phyloP scores from a whole-genome alignment of 2,113 vertebrate species.

The Corythoichthys haematopterus region DNA sequence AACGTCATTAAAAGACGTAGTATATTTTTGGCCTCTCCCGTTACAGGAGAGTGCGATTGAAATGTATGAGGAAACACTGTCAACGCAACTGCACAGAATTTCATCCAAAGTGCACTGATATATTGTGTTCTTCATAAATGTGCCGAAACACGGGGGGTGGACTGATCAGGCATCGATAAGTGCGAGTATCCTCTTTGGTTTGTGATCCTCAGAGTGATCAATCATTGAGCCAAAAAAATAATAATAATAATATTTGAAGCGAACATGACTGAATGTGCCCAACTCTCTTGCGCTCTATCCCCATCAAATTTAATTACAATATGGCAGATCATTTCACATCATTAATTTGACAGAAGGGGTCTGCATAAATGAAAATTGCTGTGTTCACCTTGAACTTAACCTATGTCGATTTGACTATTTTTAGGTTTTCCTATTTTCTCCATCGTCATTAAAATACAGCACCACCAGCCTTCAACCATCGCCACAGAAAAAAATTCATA shows the following conservation, averaged over 20 bases:
- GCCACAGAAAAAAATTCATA: constrained; percentile 58
- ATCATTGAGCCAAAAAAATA: constrained; percentile 6
- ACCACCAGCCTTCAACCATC: constrained; percentile 34
- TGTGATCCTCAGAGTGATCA: constrained; percentile 24
- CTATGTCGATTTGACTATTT: constrained; percentile 21
- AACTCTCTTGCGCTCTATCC: constrained; percentile 10
- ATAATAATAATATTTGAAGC: constrained; percentile 10
- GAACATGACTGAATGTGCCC: constrained; percentile 16
- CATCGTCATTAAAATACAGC: constrained; percentile 52
- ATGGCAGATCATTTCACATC: constrained; percentile 22
- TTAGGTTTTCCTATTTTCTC: constrained; percentile 16
- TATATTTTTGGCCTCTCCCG: constrained; percentile 17
- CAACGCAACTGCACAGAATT: constrained; percentile 27
- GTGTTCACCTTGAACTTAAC: constrained; percentile 28
- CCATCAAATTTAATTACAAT: constrained; percentile 23
- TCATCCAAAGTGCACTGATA: constrained; percentile 44
- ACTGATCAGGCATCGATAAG: constrained; percentile 32
- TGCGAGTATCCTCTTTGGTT: constrained; percentile 63
- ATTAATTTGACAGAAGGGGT: constrained; percentile 1
- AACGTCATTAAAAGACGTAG: constrained; percentile 31
- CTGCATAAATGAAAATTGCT: constrained; percentile 18
- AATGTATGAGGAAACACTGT: constrained; percentile 36
- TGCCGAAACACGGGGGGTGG: constrained; percentile 11
- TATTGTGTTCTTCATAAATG: constrained; percentile 39
- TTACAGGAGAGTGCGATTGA: constrained; percentile 10